phyloP scores from a whole-genome alignment of 2,797 vertebrate species.

The Pseudochirops corinnae region DNA sequence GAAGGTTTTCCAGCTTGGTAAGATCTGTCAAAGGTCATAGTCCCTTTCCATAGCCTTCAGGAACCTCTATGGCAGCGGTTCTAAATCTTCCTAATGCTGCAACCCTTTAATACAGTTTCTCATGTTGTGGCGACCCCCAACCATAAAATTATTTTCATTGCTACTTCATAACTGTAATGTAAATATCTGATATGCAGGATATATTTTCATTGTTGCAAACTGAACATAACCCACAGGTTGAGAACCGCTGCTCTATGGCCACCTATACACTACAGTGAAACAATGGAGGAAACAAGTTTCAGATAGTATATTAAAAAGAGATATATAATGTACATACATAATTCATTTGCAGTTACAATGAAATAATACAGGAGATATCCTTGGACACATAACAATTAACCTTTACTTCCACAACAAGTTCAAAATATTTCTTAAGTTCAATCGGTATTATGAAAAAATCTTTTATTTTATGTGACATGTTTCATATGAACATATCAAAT shows the following conservation, averaged over 20 bases:
- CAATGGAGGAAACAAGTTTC: neutral
- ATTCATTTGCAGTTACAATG: neutral
- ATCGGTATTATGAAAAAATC: neutral
- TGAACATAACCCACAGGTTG: no score
- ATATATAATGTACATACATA: neutral
- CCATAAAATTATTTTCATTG: no score
- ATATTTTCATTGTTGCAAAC: no score
- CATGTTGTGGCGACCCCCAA: no score
- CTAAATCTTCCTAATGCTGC: no score
- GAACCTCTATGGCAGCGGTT: neutral
- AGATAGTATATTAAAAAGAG: neutral
- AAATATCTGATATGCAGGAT: no score
- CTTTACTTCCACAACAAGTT: neutral
- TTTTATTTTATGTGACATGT: neutral
- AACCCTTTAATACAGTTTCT: no score
- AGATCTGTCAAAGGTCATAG: neutral
- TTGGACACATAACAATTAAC: neutral
- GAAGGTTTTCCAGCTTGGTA: neutral
- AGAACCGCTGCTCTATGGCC: neutral
- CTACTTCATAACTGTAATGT: no score
- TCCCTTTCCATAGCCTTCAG: neutral
- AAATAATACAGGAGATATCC: neutral
- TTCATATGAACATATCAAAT: neutral
- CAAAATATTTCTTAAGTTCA: neutral
- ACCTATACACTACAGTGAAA: neutral